phyloP scores from a whole-genome alignment of 30 jellyfish, hydroid and myxozoan species.

The Pelagia noctiluca region DNA sequence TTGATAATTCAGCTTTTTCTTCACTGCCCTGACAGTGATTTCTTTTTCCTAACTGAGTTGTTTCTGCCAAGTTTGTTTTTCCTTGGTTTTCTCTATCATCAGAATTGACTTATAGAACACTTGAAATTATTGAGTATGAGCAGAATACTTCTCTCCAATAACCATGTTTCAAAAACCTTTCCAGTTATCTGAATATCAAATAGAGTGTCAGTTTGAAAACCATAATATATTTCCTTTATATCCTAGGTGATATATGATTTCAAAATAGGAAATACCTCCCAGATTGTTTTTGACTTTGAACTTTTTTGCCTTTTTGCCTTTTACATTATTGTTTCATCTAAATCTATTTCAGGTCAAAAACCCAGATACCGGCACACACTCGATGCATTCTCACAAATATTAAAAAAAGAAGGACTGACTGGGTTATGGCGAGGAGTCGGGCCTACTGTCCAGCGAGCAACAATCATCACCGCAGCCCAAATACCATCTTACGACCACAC shows the following conservation, averaged over 20 bases:
- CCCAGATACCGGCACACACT: slow-evolving; percentile 72
- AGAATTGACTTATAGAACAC: background rate
- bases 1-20: too few species aligned
- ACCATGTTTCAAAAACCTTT: too few species aligned
- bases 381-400: slow-evolving; percentile 77
- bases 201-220: too few species aligned
- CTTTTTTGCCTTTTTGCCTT: background rate
- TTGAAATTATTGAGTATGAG: background rate
- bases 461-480: slow-evolving; percentile 86
- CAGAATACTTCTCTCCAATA: too few species aligned
- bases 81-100: background rate
- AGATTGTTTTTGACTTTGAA: background rate
- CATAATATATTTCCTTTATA: too few species aligned
- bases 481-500: slow-evolving; percentile 92
- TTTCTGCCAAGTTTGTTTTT: too few species aligned
- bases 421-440: slow-evolving; percentile 94
- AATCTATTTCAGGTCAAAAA: slow-evolving; percentile 53
- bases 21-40: background rate
- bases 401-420: slow-evolving; percentile 63
- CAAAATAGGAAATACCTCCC: background rate
- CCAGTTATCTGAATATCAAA: too few species aligned
- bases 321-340: background rate
- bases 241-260: too few species aligned
- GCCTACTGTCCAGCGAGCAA: slow-evolving; percentile 89
- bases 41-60: too few species aligned